Evolutionary conservation across 2,797 vertebrate genomes (phyloP), one percentile per base, ranked within the genome.

Genomic region (Peromyscus eremicus): DNA sequence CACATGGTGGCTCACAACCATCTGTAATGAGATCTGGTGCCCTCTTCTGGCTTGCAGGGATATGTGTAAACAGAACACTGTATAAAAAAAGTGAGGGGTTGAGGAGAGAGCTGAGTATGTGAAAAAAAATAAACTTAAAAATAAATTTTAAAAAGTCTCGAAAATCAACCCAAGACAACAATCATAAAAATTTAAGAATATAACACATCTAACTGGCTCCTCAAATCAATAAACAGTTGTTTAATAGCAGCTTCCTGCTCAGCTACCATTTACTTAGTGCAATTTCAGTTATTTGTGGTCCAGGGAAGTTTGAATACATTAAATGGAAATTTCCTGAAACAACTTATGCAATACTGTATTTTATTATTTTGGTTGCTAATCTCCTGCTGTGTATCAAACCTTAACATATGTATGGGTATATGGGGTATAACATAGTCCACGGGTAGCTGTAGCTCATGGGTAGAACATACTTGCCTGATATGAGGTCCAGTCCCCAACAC

Each of bases 141-240:
- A 68, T 6, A 92, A 92, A 79, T 13, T 57, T 57, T 19, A 57
- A 52, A 49, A 46, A 82, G 66, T 82, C 91, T 34, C 57, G 79
- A 75, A 89, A 83, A 76, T 75, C 13, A 88, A 19, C 11, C 7
- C 6, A 7, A 71, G 80, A 81, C 8, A 91, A 32, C 27, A 89
- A 93, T 87, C 12, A 87, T 52, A 62, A 93, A 92, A 82, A 37
- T 85, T 62, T 87, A 89, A 93, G 66, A 89, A 37, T 37, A 55
- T 83, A 66, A 37, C 14, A 73, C 12, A 62, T 86, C 14, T 91
- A 88, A 62, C 14, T n/a, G 19, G 6, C 9, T 94, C 34, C 14
- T 19, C 25, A 95, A 86, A 79, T 89, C 62, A 85, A 62, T 66
- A 73, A 49, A 60, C 66, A 46, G 68, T 49, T n/a, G 68, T 37